Conservation (phyloP, 2,797 vertebrate species). For the Anolis apletophallus region DNA sequence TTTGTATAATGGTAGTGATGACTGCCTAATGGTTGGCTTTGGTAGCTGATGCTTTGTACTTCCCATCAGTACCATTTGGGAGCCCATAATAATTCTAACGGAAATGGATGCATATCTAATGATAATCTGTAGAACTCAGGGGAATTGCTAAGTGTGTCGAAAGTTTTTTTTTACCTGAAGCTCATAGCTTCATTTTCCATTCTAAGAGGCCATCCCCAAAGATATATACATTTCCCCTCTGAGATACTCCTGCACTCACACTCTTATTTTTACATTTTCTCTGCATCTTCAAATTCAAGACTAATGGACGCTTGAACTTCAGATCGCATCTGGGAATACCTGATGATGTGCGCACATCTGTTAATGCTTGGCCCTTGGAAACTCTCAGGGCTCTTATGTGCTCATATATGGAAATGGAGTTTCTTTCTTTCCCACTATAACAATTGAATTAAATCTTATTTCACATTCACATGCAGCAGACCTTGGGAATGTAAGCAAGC, state of each 20-base stretch:
- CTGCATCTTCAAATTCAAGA: slow-evolving; percentile 13
- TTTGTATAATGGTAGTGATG: slow-evolving; percentile 65
- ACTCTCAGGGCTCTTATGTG: slow-evolving; percentile 18
- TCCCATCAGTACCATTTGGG: slow-evolving; percentile 27
- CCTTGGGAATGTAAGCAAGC: slow-evolving; percentile 11
- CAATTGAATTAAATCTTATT: background rate
- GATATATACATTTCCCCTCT: slow-evolving; percentile 5
- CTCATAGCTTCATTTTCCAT: slow-evolving; percentile 25
- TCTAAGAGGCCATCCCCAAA: slow-evolving; percentile 28
- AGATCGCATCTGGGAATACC: background rate
- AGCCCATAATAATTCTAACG: slow-evolving; percentile 27
- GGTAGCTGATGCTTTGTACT: slow-evolving; percentile 55
- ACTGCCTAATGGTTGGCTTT: slow-evolving; percentile 53
- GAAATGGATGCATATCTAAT: slow-evolving; percentile 37
- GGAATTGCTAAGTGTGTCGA: slow-evolving; percentile 2
- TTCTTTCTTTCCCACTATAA: background rate
- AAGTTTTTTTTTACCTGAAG: background rate
- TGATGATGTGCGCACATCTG: background rate
- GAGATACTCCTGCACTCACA: slow-evolving; percentile 3
- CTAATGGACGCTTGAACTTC: slow-evolving; percentile 49
- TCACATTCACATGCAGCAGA: background rate
- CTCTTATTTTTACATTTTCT: slow-evolving; percentile 23
- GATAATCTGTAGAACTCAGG: background rate
- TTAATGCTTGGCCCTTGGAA: slow-evolving; percentile 23
- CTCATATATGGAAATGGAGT: background rate